Conservation (phyloP, 1,140 invertebrate genomes). For the Papilio polytes region DNA sequence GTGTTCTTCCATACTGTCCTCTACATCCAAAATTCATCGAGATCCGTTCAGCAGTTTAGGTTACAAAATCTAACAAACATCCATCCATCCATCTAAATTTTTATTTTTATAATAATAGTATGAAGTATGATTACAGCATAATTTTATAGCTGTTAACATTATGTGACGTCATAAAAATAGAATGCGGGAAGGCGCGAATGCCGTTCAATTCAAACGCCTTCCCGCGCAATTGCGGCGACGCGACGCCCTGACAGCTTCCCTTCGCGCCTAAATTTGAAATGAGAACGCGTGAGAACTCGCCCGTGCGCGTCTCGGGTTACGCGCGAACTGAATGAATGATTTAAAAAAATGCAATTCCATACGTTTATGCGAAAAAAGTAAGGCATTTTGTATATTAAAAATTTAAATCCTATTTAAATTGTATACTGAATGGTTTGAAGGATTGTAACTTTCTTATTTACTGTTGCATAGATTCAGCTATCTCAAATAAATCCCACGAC, state of each 20-base stretch:
- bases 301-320: constrained; percentile 51
- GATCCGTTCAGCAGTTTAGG: too few species aligned
- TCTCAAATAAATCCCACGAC: not conserved
- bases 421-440: not conserved
- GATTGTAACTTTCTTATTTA: not conserved
- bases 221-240: constrained; percentile 39
- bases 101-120: too few species aligned
- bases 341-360: constrained; percentile 30
- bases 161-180: constrained; percentile 25
- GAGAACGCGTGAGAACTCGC: constrained; percentile 66
- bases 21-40: too few species aligned
- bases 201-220: constrained; percentile 44
- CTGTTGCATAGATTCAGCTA: not conserved
- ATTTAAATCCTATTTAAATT: not conserved
- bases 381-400: not conserved
- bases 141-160: not conserved
- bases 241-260: constrained; percentile 48
- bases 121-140: not conserved
- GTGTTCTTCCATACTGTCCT: too few species aligned
- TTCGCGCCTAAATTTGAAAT: constrained; percentile 67
- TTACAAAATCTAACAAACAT: too few species aligned
- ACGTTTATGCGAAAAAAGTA: not conserved
- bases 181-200: constrained; percentile 42
- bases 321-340: constrained; percentile 50
- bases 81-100: too few species aligned